Evolutionary conservation across 2,888 invertebrate genomes (phyloP), one percentile per base, ranked within the genome.

Genomic region (Desoria tigrina): DNA sequence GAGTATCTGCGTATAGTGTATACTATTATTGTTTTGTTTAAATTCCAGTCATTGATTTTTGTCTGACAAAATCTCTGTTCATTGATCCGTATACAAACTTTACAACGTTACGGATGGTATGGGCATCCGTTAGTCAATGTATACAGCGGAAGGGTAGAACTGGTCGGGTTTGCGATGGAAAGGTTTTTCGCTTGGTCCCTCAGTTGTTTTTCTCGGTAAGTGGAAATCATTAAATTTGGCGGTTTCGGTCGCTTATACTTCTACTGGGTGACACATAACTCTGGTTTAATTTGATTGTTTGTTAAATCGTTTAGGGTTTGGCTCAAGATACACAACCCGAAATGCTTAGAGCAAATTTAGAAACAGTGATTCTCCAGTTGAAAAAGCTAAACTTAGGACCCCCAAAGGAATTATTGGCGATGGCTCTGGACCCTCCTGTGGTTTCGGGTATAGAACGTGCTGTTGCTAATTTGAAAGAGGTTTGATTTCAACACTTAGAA

Each of bases 81-180:
- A 87, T 88, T 42, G 92, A 96, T 79, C 81, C 85, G 1, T 81
- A 82, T 0, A 90, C 93, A 0, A 92, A 91, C 82, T 92, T 88
- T 79, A 86, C 88, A 24, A 85, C 88, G 45, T 83, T 97, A 51
- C 86, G 88, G 76, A 79, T 94, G 71, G 82, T 84, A 63, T 97
- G 96, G 96, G 92, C 95, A 0, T 90, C 94, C 0, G 89, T 90
- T 77, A 87, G 89, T 0, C 95, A 90, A 81, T 94, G 94, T 78
- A 87, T 86, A 27, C 97, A 97, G 81, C 85, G 97, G 58, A 87
- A 89, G 57, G 97, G 97, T 1, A 87, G 97, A 68, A 90, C 93
- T 58, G 97, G 97, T 1, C 87, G 97, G 73, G 89, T 94, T 9
- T 61, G 61, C 6, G 62, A 67, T 49, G 75, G 75, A 32, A 69